These are phyloP conservation scores for Bombus waltoni DNA, from an alignment of 1,140 invertebrate genomes.

Conservation along the genomic window DNA sequence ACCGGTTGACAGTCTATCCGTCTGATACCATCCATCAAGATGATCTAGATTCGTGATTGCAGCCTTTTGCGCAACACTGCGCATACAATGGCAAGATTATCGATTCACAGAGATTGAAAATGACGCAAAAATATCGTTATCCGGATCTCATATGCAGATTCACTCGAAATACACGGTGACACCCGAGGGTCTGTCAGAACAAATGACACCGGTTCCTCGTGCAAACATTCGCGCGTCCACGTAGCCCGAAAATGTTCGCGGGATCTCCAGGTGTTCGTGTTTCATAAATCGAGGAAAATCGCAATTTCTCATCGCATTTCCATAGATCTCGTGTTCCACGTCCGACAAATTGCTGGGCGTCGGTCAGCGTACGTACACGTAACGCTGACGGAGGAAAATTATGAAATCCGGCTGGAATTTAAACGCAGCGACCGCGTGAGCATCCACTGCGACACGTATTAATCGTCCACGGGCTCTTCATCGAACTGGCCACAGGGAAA, in stretches of 20 bases:
- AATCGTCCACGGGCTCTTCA: conserved; percentile 5
- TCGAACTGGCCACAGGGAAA: not conserved
- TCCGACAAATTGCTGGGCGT: conserved; percentile 14
- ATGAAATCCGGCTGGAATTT: conserved; percentile 42
- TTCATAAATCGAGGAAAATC: conserved; percentile 25
- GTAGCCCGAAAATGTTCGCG: not conserved
- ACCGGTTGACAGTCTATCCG: too few relatives aligned
- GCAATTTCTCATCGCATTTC: conserved; percentile 32
- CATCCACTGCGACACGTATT: conserved; percentile 7
- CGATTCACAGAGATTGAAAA: too few relatives aligned
- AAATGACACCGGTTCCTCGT: not conserved
- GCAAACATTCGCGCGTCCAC: not conserved
- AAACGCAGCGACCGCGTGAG: not conserved
- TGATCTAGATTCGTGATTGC: too few relatives aligned
- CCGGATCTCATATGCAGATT: not conserved
- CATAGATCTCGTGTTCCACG: conserved; percentile 5
- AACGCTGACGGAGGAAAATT: conserved; percentile 40
- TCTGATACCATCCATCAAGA: too few relatives aligned
- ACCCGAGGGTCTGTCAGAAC: not conserved
- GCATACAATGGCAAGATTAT: too few relatives aligned
- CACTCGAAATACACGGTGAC: not conserved
- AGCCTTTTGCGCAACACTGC: too few relatives aligned
- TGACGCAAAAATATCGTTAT: too few relatives aligned
- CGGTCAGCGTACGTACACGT: conserved; percentile 1
- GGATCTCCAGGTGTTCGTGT: not conserved